phyloP scores from a whole-genome alignment of 2,888 invertebrate genomes.

The Cheilosia soror region DNA sequence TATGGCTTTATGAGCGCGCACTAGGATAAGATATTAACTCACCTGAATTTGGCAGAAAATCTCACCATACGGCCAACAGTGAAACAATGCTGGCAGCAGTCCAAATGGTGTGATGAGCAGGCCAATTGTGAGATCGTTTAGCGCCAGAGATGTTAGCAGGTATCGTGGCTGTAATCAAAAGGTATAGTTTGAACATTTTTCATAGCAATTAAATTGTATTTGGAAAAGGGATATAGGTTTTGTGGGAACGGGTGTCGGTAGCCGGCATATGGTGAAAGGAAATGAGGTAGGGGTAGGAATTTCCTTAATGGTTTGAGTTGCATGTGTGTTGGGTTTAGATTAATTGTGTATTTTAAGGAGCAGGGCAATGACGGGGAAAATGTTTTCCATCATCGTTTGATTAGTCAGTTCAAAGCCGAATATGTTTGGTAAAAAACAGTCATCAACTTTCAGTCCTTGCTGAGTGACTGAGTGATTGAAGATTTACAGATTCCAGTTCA shows the following conservation, averaged over 20 bases:
- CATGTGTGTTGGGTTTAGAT: no score
- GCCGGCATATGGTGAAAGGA: not conserved
- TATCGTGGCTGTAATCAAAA: conserved; percentile 89
- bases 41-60: conserved; percentile 96
- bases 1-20: conserved; percentile 31
- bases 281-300: not conserved
- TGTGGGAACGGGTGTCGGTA: no score
- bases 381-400: no score
- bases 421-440: no score
- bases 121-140: conserved; percentile 94
- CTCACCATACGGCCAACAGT: conserved; percentile 96
- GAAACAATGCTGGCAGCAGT: conserved; percentile 91
- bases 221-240: not conserved
- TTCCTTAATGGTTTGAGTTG: not conserved
- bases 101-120: conserved; percentile 94
- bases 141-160: conserved; percentile 92
- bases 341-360: no score
- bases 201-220: conserved; percentile 3
- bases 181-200: conserved; percentile 50
- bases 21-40: conserved; percentile 78
- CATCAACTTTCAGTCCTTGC: no score
- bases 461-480: no score
- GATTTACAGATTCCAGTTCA: no score
- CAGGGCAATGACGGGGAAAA: no score
- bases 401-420: no score